Base-by-base conservation (phyloP, 2,113 vertebrate species). In the Hirundichthys speculiger region DNA sequence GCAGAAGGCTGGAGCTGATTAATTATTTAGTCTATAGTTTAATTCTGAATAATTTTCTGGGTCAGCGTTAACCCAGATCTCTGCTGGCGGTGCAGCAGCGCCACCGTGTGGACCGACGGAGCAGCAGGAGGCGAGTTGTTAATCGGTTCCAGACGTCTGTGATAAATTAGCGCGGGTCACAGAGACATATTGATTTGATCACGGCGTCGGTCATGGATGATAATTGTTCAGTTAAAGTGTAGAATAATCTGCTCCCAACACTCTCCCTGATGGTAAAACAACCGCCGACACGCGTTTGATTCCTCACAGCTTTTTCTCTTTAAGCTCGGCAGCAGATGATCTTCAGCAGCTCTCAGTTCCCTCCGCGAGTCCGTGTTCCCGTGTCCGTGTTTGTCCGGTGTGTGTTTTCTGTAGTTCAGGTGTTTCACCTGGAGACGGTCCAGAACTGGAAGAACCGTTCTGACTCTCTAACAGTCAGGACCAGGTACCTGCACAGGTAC, bases 161-260 rank as follows among this genome's bases (percentile, higher is more conserved):
- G 75, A 50, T 90, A 86, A 82, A 86, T 85, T 18, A 42, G 43
- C 63, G 71, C 67, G 80, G 82, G 85, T 89, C 85, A 88, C 65
- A 84, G 73, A 71, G 71, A 82, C 85, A 88, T 84, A 68, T 76
- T 88, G 85, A 83, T 75, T 89, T 86, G 79, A 90, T 89, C 80
- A 88, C 65, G 55, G 66, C 43, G 73, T 79, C 80, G 64, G 83
- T 86, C 82, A 90, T 81, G 83, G 79, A 81, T 77, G 83, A 82
- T 88, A 88, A 89, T 87, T 83, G 80, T 72, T 82, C 27, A 72
- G 80, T 85, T 87, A 78, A 86, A 77, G 55, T 74, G 81, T 55
- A 46, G 52, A 73, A 34, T 82, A 77, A 91, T 87, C 69, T 82
- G 75, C 67, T 83, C 58, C 58, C 25, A 39, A 1, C 65, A 13